These are phyloP conservation scores for Cantharis lateralis DNA, from an alignment of 2,888 invertebrate species.

Conservation along the genomic window DNA sequence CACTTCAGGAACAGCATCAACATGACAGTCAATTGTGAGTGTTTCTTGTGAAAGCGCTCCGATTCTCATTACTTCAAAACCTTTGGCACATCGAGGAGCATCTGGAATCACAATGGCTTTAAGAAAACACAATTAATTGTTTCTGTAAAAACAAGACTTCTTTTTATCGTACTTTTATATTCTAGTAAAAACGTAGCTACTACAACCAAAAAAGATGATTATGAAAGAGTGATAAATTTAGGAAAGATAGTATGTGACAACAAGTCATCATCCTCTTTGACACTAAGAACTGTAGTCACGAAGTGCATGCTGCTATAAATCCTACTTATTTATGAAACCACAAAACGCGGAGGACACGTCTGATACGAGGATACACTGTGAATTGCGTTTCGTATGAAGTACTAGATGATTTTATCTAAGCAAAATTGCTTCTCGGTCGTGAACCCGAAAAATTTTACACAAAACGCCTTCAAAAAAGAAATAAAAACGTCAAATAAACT, in stretches of 20 bases:
- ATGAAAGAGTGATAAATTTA: slow-evolving; percentile 31
- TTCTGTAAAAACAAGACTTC: neutral
- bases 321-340: slow-evolving; percentile 55
- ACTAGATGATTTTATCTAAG: slow-evolving; percentile 37
- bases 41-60: slow-evolving; percentile 76
- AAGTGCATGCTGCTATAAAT: slow-evolving; percentile 55
- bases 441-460: slow-evolving; percentile 17
- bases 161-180: slow-evolving; percentile 11
- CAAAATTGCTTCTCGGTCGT: slow-evolving; percentile 25
- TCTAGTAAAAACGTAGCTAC: slow-evolving; percentile 6
- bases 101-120: slow-evolving; percentile 58
- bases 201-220: slow-evolving; percentile 15
- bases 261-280: slow-evolving; percentile 50
- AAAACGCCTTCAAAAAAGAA: neutral
- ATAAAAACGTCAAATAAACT: slow-evolving; percentile 9
- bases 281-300: slow-evolving; percentile 50
- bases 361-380: slow-evolving; percentile 44
- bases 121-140: neutral
- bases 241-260: slow-evolving; percentile 48
- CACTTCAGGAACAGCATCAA: slow-evolving; percentile 77
- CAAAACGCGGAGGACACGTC: slow-evolving; percentile 48
- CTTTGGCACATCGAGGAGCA: slow-evolving; percentile 77
- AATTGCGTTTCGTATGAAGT: slow-evolving; percentile 39
- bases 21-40: slow-evolving; percentile 77
- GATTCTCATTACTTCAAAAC: slow-evolving; percentile 71